Evolutionary conservation across 2,888 invertebrate genomes (phyloP), one percentile per base, ranked within the genome.

Genomic region (Zootermopsis nevadensis): DNA sequence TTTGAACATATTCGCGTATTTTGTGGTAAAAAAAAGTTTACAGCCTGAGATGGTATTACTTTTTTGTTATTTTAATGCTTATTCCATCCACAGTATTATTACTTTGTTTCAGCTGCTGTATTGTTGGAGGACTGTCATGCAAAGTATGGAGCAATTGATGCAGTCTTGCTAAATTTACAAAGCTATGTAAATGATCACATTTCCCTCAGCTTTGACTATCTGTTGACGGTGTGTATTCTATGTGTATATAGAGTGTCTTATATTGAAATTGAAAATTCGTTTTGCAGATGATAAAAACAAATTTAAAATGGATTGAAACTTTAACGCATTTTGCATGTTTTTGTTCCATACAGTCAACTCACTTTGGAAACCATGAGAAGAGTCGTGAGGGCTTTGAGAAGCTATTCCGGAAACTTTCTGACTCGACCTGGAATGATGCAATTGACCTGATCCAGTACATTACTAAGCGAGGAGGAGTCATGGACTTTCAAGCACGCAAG

Each of bases 361-460:
- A 94, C 89, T 96, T 94, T 89, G 94, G 94, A 87, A 95, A 94
- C 87, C 96, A 94, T 88, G 92, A 94, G 88, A 93, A 93, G 42
- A 94, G 95, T 89, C 91, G 96, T 48, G 92, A 91, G 33, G 96
- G 96, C 6, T 96, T 97, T 89, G 92, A 93, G 86, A 94, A 94
- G 87, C 89, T 96, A 19, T 96, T 94, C 90, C 92, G 93, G 86
- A 93, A 93, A 83, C 89, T 95, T 19, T 95, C 96, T 0, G 96
- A 97, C 86, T 90, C 93, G 22, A 91, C 94, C 8, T 97, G 96
- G 94, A 92, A 93, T 27, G 93, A 95, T 87, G 92, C 93, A 53
- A 93, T 96, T 86, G 93, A 94, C 19, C 87, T 96, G n/a, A 95
- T 96, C 87, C 94, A 96, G 88, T 95, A 94, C 88, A 91, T 96